Base-by-base conservation (phyloP, 2,888 invertebrate genomes). In the Arge pagana region DNA sequence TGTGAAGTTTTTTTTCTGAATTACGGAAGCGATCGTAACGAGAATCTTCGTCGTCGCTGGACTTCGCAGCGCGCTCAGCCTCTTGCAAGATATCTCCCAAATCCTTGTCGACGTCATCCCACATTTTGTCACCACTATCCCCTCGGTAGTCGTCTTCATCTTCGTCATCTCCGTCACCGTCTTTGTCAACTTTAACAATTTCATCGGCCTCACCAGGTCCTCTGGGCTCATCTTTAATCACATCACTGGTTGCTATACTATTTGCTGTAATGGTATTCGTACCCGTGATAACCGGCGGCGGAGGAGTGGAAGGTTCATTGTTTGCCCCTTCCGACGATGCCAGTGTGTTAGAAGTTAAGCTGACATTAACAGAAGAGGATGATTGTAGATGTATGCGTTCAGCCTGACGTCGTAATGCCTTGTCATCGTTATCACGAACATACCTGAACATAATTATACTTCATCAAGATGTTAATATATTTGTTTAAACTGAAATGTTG, bases 61-160 rank as follows among this genome's bases (percentile, higher is more conserved):
- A 80, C 53, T 81, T 81, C 30, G 72, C 75, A 0, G 85, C 83
- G 0, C 80, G 79, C 58, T 85, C 86, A 21, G 83, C 85, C 70
- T 86, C 87, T 51, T 76, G 72, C 26, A 90, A 77, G 48, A 90
- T 79, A 66, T 89, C 89, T 4, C 89, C 89, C 54, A 90, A 80
- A 72, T 89, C 89, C 68, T 90, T 90, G 70, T 90, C 89, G 23
- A 90, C 89, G 72, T 89, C 89, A 19, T 87, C 89, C 90, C 90
- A 90, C 50, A 88, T 67, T 66, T 89, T 88, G 63, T 88, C 88
- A 62, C 86, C 85, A 53, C 78, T 60, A 6, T 70, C 71, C 5
- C 59, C 67, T 1, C 55, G 62, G 41, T 63, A 70, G 31, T 73
- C 83, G 23, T 79, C 76, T 8, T 69, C 67, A 21, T 73, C 72